Conservation (phyloP, 2,888 invertebrate genomes). For the Aleiodes alternator region DNA sequence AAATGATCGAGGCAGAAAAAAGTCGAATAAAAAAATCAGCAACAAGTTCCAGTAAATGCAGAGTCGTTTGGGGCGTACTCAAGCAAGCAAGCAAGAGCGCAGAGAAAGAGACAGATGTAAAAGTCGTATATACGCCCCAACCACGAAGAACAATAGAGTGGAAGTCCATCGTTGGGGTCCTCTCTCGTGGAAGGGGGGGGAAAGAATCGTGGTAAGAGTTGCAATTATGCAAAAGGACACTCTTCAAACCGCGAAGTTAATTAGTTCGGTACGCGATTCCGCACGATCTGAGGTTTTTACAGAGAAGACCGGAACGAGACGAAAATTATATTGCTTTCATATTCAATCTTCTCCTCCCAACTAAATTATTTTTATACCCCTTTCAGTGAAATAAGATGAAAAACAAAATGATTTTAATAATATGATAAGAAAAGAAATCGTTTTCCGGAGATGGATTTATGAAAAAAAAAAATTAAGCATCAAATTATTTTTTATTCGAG, state of each 20-base stretch:
- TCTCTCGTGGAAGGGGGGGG: constrained; percentile 49
- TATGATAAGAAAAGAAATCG: neutral
- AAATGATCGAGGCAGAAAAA: no score
- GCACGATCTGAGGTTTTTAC: constrained; percentile 44
- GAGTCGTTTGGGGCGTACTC: constrained; percentile 16
- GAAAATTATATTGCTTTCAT: constrained; percentile 46
- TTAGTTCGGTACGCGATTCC: constrained; percentile 57
- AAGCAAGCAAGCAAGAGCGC: no score
- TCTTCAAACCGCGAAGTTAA: constrained; percentile 58
- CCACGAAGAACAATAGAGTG: constrained; percentile 51
- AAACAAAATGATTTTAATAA: constrained; percentile 29
- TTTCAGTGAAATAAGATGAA: neutral
- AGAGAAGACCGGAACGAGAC: constrained; percentile 45
- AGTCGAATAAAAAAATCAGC: neutral
- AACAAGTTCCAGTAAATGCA: constrained; percentile 28
- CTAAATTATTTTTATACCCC: constrained; percentile 29
- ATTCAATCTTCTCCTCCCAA: constrained; percentile 41
- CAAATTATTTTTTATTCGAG: constrained; percentile 40
- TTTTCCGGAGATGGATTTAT: neutral
- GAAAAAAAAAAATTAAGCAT: neutral
- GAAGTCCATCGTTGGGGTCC: constrained; percentile 38
- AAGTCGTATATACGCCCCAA: constrained; percentile 40
- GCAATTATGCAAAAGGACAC: constrained; percentile 59
- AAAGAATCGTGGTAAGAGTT: constrained; percentile 42
- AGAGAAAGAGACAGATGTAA: constrained; percentile 19